Conservation (phyloP, 1,140 invertebrate species). For the Daktulosphaira vitifoliae region DNA sequence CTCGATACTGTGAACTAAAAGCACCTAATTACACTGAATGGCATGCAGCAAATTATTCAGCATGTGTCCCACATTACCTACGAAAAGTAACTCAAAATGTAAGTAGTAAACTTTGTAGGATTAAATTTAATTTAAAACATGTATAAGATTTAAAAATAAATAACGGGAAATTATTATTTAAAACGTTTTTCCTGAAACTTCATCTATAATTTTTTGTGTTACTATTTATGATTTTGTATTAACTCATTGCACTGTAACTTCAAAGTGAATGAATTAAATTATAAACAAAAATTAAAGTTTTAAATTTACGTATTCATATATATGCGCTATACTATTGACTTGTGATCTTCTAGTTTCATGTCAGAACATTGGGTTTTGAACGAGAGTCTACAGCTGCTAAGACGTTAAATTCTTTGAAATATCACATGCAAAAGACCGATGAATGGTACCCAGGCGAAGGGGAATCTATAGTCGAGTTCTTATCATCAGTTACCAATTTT, state of each 20-base stretch:
- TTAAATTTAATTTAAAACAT: too few species aligned
- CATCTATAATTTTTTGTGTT: too few species aligned
- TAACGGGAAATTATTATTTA: too few species aligned
- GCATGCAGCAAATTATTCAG: conserved; percentile 63
- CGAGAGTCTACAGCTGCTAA: conserved; percentile 20
- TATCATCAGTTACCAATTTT: conserved; percentile 13
- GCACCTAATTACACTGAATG: conserved; percentile 51
- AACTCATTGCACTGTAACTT: too few species aligned
- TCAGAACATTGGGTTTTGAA: conserved; percentile 26
- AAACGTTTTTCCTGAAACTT: too few species aligned
- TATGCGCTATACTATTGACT: too few species aligned
- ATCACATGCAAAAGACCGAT: not conserved
- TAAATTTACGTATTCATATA: too few species aligned
- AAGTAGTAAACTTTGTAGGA: too few species aligned
- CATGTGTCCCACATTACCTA: conserved; percentile 57
- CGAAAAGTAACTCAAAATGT: conserved; percentile 56
- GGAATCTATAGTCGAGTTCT: conserved; percentile 20
- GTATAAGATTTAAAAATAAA: too few species aligned
- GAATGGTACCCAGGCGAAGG: conserved; percentile 28
- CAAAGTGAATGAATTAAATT: too few species aligned
- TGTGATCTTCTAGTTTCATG: conserved; percentile 23
- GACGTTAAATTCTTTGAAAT: conserved; percentile 2
- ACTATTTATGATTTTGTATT: too few species aligned
- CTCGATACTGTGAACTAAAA: conserved; percentile 35
- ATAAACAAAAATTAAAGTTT: too few species aligned